A percentile compares a stretch with the other conserved stretches of the same genome.
Evolutionary conservation across 2,888 invertebrate species (phyloP).

Genomic region (Eucera pruinosa): DNA sequence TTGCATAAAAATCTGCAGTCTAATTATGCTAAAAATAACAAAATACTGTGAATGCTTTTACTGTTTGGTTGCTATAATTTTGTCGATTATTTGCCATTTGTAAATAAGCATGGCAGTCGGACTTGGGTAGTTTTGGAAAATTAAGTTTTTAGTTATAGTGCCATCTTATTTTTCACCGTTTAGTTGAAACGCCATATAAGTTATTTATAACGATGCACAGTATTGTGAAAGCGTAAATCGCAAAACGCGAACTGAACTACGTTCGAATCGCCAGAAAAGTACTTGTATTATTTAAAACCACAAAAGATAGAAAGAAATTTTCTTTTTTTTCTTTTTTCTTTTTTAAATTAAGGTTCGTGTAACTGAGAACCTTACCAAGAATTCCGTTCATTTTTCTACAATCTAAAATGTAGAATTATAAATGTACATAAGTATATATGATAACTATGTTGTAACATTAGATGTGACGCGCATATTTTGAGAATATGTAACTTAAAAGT

Average conservation of each 20-base stretch:
- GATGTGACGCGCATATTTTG: slow-evolving; percentile 4
- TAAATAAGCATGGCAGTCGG: not conserved
- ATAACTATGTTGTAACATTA: slow-evolving; percentile 7
- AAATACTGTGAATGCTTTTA: not conserved
- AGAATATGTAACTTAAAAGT: slow-evolving; percentile 5
- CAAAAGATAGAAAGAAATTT: slow-evolving; percentile 3
- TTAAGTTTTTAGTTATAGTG: slow-evolving; percentile 15
- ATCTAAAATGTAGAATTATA: not conserved
- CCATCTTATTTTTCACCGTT: slow-evolving; percentile 20
- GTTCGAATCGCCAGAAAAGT: slow-evolving; percentile 11
- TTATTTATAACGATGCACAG: slow-evolving; percentile 12
- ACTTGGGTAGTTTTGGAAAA: slow-evolving; percentile 24
- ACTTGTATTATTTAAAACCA: slow-evolving; percentile 23
- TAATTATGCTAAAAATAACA: too few relatives aligned
- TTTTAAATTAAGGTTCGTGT: slow-evolving; percentile 29
- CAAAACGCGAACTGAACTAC: slow-evolving; percentile 10
- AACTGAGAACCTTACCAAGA: not conserved
- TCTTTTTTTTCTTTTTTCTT: slow-evolving; percentile 22
- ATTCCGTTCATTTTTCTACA: not conserved
- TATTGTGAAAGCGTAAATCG: slow-evolving; percentile 42
- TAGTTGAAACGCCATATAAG: slow-evolving; percentile 10
- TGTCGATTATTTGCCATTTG: not conserved
- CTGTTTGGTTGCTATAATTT: not conserved
- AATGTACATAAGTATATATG: slow-evolving; percentile 19
- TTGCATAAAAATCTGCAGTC: too few relatives aligned